A percentile compares a stretch with the other conserved stretches of the same genome.
Evolutionary conservation across 1,140 invertebrate species (phyloP).

Genomic region (Neodiprion fabricii): DNA sequence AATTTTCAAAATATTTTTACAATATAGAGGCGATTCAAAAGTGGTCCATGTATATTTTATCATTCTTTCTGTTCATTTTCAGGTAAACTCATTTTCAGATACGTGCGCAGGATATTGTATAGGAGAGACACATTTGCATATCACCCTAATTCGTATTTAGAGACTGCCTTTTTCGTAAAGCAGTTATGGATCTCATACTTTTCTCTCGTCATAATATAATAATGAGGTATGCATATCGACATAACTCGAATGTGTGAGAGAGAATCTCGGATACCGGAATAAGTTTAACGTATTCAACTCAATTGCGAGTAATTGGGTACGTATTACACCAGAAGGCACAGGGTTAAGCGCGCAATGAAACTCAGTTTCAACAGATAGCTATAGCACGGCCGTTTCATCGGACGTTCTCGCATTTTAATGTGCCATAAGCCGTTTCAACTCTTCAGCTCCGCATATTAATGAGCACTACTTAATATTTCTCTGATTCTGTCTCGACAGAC

Average conservation of each 20-base stretch:
- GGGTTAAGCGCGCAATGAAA: neutral
- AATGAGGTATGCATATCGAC: no score
- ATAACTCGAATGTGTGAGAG: neutral
- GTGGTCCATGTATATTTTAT: no score
- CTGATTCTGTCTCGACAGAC: neutral
- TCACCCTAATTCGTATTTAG: no score
- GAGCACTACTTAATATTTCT: neutral
- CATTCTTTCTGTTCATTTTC: no score
- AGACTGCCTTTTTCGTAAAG: no score
- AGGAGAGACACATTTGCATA: no score
- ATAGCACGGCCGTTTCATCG: neutral
- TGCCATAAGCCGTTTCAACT: neutral
- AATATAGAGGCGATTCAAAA: no score
- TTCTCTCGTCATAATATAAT: no score
- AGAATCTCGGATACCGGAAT: neutral
- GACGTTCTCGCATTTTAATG: constrained; percentile 7
- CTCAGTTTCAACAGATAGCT: neutral
- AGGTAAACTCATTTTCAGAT: no score
- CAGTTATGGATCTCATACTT: no score
- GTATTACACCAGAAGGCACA: neutral
- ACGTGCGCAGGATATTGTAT: no score
- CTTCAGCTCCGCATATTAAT: neutral
- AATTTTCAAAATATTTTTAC: no score
- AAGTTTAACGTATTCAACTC: neutral
- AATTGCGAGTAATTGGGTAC: neutral